These are phyloP conservation scores for Meghimatium bilineatum DNA, from an alignment of 2,888 invertebrate species.

Conservation along the genomic window DNA sequence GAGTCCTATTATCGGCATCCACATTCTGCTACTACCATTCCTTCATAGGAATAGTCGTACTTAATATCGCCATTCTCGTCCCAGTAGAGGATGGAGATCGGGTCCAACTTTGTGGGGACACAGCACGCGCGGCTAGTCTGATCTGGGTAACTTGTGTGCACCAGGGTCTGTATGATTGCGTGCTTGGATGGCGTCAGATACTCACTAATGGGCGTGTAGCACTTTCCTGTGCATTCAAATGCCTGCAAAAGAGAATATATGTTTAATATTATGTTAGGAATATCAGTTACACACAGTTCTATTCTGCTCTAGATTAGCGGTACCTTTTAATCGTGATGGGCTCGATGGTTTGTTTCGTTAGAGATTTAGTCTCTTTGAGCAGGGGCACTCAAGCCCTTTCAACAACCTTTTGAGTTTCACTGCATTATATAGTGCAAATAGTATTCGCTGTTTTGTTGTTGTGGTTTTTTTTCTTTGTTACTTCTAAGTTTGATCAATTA, in stretches of 20 bases:
- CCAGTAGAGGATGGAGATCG: constrained; percentile 82
- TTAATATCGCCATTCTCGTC: constrained; percentile 81
- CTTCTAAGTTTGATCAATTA: too few relatives aligned
- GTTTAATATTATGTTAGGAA: not conserved
- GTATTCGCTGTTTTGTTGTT: too few relatives aligned
- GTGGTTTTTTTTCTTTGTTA: too few relatives aligned
- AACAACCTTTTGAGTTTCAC: too few relatives aligned
- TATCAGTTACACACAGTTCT: too few relatives aligned
- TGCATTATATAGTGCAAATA: too few relatives aligned
- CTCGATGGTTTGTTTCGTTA: too few relatives aligned
- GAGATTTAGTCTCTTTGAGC: too few relatives aligned
- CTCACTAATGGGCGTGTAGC: constrained; percentile 80
- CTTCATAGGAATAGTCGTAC: constrained; percentile 82
- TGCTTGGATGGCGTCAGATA: constrained; percentile 81
- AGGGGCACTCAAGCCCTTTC: too few relatives aligned
- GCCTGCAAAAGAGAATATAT: constrained; percentile 75
- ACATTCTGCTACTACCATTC: constrained; percentile 83
- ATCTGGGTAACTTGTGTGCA: constrained; percentile 79
- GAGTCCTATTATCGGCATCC: constrained; percentile 80
- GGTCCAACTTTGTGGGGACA: constrained; percentile 82
- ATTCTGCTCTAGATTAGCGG: too few relatives aligned
- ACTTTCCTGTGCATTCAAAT: constrained; percentile 81
- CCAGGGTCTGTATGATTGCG: constrained; percentile 78
- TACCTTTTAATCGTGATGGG: too few relatives aligned
- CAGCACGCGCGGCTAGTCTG: constrained; percentile 79